phyloP scores from a whole-genome alignment of 2,113 vertebrate genomes.

The Abramis brama region DNA sequence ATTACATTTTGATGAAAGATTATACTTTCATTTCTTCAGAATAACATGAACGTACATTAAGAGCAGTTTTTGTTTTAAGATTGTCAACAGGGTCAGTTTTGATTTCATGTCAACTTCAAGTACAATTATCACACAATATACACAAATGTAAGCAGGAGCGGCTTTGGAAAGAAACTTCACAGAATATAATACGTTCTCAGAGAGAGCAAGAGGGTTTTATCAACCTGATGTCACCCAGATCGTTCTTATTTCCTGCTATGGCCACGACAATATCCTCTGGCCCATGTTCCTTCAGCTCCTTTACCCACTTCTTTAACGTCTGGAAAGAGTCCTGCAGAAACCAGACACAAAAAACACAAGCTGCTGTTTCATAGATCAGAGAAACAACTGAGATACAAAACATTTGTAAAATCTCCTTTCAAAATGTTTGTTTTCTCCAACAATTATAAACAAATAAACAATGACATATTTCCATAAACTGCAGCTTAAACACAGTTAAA shows the following conservation, averaged over 20 bases:
- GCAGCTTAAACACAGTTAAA: background rate
- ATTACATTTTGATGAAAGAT: background rate
- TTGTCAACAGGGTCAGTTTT: background rate
- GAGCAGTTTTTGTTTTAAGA: no score
- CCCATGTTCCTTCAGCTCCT: conserved; percentile 95
- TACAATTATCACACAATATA: background rate
- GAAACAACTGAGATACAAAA: background rate
- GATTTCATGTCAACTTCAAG: background rate
- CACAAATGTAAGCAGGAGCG: background rate
- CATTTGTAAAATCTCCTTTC: background rate
- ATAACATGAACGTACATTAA: no score
- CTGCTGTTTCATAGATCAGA: background rate
- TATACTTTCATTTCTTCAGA: no score
- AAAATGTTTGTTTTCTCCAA: background rate
- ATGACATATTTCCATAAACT: no score
- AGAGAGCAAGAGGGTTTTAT: background rate
- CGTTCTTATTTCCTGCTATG: conserved; percentile 97
- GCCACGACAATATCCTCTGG: conserved; percentile 98
- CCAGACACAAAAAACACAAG: background rate
- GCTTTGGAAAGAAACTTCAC: background rate
- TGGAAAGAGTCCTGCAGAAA: conserved; percentile 92
- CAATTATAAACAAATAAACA: background rate
- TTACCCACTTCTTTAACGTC: conserved; percentile 98
- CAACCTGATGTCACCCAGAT: conserved; percentile 96
- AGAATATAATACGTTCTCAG: background rate